Evolutionary conservation across 2,113 vertebrate genomes (phyloP).

Genomic region (Equus przewalskii): DNA sequence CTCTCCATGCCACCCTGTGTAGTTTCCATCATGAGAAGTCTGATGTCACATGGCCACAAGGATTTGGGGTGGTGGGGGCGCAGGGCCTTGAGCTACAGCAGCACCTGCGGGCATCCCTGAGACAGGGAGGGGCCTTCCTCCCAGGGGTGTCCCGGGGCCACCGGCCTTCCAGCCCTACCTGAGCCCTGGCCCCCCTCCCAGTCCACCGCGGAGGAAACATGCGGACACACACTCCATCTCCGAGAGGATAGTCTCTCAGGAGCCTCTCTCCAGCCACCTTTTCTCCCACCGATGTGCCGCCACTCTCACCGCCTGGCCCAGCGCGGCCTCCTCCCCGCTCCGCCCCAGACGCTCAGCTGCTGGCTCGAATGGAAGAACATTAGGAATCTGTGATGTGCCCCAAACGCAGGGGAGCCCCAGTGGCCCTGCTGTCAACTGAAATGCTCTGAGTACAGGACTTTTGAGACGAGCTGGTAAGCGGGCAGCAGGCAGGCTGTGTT

Average conservation of each 20-base stretch:
- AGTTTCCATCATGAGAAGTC: background rate
- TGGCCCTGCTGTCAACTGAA: rapidly evolving
- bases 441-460: background rate
- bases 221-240: no score
- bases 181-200: background rate
- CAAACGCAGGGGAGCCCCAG: no score
- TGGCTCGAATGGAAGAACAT: no score
- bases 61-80: no score
- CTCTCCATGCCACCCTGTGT: background rate
- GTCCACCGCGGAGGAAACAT: background rate
- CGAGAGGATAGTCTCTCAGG: no score
- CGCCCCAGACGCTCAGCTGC: background rate
- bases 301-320: background rate
- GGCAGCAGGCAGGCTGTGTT: background rate
- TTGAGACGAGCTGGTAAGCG: background rate
- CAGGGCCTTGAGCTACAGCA: no score
- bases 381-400: background rate
- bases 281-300: background rate
- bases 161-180: no score
- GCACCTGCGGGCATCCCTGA: no score
- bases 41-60: no score
- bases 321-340: background rate
- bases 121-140: background rate
- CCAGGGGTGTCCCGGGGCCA: no score
- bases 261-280: background rate